phyloP scores from a whole-genome alignment of 2,797 vertebrate genomes.

The Austrolebias charrua region DNA sequence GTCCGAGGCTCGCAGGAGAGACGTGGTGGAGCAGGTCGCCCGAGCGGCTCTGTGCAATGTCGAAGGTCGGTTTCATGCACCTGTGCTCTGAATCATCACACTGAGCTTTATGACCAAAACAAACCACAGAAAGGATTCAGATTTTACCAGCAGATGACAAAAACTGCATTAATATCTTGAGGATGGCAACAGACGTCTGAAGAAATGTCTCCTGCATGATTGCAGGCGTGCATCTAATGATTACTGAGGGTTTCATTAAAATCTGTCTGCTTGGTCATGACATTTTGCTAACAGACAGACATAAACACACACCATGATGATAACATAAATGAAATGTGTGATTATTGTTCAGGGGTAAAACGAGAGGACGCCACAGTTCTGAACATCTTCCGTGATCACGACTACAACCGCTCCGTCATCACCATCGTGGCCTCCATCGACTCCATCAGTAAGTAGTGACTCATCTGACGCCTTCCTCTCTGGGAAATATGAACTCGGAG shows the following conservation, averaged over 20 bases:
- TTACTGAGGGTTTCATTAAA: too few relatives aligned
- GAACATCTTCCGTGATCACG: conserved; percentile 82
- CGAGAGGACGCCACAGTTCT: conserved; percentile 73
- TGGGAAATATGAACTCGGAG: too few relatives aligned
- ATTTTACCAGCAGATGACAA: too few relatives aligned
- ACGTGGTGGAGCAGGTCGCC: conserved; percentile 81
- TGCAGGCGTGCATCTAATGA: too few relatives aligned
- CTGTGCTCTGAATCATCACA: too few relatives aligned
- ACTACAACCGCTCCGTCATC: conserved; percentile 84
- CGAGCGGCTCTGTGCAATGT: conserved; percentile 73
- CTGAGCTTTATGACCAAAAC: too few relatives aligned
- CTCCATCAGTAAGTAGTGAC: conserved; percentile 75
- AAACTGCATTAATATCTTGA: too few relatives aligned
- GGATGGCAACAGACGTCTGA: too few relatives aligned
- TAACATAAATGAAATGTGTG: neutral
- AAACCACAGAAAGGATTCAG: neutral
- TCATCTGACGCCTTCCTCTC: neutral
- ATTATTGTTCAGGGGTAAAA: conserved; percentile 55
- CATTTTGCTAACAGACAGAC: too few relatives aligned
- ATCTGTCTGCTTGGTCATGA: too few relatives aligned
- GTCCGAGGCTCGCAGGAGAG: conserved; percentile 81
- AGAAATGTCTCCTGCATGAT: neutral
- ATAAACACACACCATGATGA: too few relatives aligned
- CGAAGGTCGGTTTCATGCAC: conserved; percentile 54
- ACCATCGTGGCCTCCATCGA: conserved; percentile 75